Base-by-base conservation (phyloP, 2,888 invertebrate genomes). In the Venustoraphidia nigricollis region DNA sequence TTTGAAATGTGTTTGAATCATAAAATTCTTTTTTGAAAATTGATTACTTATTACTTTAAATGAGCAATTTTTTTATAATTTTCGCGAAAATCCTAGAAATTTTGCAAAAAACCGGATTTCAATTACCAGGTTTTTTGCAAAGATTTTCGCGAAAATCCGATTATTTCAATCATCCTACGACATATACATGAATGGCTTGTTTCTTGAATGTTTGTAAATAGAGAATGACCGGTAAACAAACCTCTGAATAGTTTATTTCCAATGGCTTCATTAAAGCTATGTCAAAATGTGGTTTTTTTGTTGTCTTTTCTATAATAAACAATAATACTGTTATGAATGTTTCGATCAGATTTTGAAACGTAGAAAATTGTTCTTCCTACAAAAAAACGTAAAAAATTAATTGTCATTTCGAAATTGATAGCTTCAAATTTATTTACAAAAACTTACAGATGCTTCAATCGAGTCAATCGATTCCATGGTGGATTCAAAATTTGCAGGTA, bases 251-350 rank as follows among this genome's bases (percentile, higher is more conserved):
- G 27, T 27, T 27, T 27, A 27, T 27, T 17, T 14, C 40, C 11
- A 39, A 9, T 39, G 40, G 40, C 10, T 14, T 39, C 40, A 39
- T 39, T 10, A 39, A 17, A 2, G 40, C 11, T 39, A 17, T 39
- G 10, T 17, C 27, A 27, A 27, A 27, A 27, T 39, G 17, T 34
- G 10, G 27, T 34, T 34, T 44, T 44, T 44, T 44, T 44, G 48
- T 58, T 48, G 57, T 62, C 56, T 69, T 71, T 46, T 59, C 59
- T 48, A 71, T 62, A 45, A 73, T 62, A 52, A 66, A 64, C 49
- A 72, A 58, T 52, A 73, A 57, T 53, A 72, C 64, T 52, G 66
- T 59, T 53, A 73, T 61, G 62, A 71, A 73, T 44, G 70, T 70
- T 60, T 74, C 73, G 50, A 73, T 62, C 41, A 72, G 64, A 58